Evolutionary conservation across 2,113 vertebrate species (phyloP).

Genomic region (Onychorhynchus coronatus): DNA sequence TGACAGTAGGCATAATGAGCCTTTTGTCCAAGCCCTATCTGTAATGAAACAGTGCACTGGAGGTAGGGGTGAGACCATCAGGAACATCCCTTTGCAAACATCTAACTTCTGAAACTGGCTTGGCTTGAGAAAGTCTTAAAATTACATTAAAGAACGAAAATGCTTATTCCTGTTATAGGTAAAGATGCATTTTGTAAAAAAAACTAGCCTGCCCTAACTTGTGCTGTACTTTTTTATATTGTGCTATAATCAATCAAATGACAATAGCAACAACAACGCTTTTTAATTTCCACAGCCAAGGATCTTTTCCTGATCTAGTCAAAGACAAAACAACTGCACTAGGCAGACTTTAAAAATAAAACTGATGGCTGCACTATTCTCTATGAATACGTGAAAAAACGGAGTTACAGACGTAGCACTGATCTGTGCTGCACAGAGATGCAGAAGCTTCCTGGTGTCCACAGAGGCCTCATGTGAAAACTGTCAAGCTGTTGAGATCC

Average conservation of each 20-base stretch:
- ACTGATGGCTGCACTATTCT: background rate
- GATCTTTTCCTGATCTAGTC: background rate
- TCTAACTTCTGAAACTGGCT: background rate
- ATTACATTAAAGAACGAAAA: background rate
- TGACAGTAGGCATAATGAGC: background rate
- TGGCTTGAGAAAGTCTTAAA: background rate
- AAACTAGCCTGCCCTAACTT: background rate
- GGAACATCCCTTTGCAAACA: background rate
- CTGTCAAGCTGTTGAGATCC: background rate
- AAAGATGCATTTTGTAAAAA: background rate
- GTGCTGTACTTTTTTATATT: background rate
- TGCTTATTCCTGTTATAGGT: background rate
- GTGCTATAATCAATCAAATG: background rate
- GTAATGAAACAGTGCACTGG: background rate
- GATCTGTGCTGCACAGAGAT: background rate
- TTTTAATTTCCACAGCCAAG: background rate
- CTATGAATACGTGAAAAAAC: background rate
- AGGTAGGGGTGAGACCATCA: background rate
- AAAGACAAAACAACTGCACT: background rate
- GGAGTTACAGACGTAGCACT: rapidly evolving
- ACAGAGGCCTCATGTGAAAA: background rate
- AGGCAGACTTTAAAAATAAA: background rate
- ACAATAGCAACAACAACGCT: background rate
- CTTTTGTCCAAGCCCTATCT: background rate
- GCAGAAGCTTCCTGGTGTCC: background rate